A percentile compares a stretch with the other conserved stretches of the same genome.
These are phyloP conservation scores for Hypomesus transpacificus DNA, from an alignment of 2,113 vertebrate genomes.

Conservation along the genomic window DNA sequence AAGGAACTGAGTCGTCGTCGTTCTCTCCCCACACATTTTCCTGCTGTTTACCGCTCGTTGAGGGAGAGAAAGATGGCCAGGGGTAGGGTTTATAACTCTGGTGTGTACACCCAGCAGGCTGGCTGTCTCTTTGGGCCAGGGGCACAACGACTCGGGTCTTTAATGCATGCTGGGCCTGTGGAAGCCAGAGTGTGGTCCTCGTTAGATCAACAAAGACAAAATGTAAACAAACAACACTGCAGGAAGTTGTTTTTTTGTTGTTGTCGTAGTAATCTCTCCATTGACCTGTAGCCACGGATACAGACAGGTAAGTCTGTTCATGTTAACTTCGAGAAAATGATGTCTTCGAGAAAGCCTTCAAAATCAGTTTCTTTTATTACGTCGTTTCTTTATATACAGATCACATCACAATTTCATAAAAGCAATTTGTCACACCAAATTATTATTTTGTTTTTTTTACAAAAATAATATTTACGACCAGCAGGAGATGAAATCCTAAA, in stretches of 20 bases:
- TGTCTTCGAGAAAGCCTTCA: not conserved
- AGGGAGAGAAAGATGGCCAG: constrained; percentile 50
- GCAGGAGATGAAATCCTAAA: constrained; percentile 47
- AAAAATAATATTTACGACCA: constrained; percentile 69
- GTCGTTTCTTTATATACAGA: constrained; percentile 49
- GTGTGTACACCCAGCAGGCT: constrained; percentile 63
- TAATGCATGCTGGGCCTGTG: constrained; percentile 57
- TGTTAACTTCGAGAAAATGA: not conserved
- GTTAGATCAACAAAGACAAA: constrained; percentile 67
- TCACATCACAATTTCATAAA: constrained; percentile 54
- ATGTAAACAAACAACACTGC: constrained; percentile 58
- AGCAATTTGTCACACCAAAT: constrained; percentile 53
- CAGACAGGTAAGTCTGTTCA: not conserved
- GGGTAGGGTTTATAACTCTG: constrained; percentile 50
- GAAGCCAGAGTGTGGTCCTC: constrained; percentile 49
- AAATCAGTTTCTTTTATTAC: not conserved
- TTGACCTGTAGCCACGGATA: not conserved
- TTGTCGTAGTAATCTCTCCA: too few species aligned
- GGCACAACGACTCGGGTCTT: constrained; percentile 46
- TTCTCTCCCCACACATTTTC: constrained; percentile 36
- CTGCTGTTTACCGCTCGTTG: constrained; percentile 66
- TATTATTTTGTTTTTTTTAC: constrained; percentile 48
- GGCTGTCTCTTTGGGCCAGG: constrained; percentile 30
- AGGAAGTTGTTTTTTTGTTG: constrained; percentile 10
- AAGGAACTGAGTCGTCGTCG: constrained; percentile 32